These are phyloP conservation scores for Rhaphigaster nebulosa DNA, from an alignment of 2,888 invertebrate species.

Conservation along the genomic window DNA sequence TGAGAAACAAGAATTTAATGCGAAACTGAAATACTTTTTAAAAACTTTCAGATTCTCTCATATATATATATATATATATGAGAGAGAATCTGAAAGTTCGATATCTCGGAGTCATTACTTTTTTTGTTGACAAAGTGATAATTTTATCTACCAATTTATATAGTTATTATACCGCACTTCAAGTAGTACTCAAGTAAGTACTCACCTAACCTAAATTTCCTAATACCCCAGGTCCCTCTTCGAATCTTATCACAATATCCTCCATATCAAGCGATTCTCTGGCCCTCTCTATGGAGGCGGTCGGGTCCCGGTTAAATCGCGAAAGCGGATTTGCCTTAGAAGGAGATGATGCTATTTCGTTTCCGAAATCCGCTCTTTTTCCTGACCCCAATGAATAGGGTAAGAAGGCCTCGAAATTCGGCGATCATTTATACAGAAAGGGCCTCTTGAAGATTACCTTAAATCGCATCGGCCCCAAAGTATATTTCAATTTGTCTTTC, in stretches of 20 bases:
- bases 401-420: background rate
- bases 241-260: background rate
- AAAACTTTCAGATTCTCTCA: too few relatives aligned
- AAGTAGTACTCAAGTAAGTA: background rate
- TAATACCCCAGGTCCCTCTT: background rate
- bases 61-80: too few relatives aligned
- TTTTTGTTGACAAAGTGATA: too few relatives aligned
- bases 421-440: background rate
- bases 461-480: too few relatives aligned
- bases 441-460: background rate
- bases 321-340: background rate
- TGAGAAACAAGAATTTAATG: too few relatives aligned
- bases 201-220: background rate
- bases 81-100: too few relatives aligned
- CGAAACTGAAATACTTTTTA: too few relatives aligned
- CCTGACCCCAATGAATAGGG: background rate
- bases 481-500: background rate
- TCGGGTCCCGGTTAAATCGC: background rate
- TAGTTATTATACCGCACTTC: too few relatives aligned
- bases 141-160: too few relatives aligned
- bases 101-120: too few relatives aligned
- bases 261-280: background rate
- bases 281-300: background rate
- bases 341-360: background rate
- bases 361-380: background rate